Percentiles rank a stretch among this genome's conserved stretches.
These are phyloP conservation scores for Leistus spinibarbis DNA, from an alignment of 2,888 invertebrate species.

Conservation along the genomic window DNA sequence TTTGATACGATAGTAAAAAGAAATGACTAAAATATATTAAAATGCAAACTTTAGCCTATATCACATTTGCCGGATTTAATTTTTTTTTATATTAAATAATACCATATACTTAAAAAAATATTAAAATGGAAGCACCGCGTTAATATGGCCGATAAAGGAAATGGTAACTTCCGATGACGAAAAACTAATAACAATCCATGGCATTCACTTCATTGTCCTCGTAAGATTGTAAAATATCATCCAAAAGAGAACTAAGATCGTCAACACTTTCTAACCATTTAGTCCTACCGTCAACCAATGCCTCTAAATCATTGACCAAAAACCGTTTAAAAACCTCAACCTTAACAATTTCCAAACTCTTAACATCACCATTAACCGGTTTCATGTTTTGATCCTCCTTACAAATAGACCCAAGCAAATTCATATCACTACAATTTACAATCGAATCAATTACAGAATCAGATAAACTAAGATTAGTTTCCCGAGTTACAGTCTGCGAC, in stretches of 20 bases:
- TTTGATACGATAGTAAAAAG: too few species aligned
- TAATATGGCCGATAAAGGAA: neutral
- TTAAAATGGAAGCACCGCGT: neutral
- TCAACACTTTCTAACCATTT: slow-evolving; percentile 74
- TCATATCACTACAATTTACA: slow-evolving; percentile 66
- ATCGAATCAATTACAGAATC: slow-evolving; percentile 71
- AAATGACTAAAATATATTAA: too few species aligned
- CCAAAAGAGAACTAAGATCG: slow-evolving; percentile 71
- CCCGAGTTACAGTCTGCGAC: slow-evolving; percentile 3
- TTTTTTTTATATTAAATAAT: neutral
- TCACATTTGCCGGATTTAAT: neutral
- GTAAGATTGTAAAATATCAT: slow-evolving; percentile 73
- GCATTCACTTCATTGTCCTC: slow-evolving; percentile 63
- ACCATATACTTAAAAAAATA: neutral
- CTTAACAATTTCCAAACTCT: slow-evolving; percentile 54
- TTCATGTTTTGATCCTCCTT: slow-evolving; percentile 55
- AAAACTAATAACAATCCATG: slow-evolving; percentile 72
- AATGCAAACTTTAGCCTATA: neutral
- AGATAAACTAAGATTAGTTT: slow-evolving; percentile 43
- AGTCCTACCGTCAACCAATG: slow-evolving; percentile 64
- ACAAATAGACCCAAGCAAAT: slow-evolving; percentile 67
- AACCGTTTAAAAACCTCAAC: slow-evolving; percentile 67
- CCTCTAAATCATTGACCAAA: slow-evolving; percentile 66
- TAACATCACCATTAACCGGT: slow-evolving; percentile 43
- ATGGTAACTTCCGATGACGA: too few species aligned